Conservation (phyloP, 2,113 vertebrate genomes). For the Ictalurus furcatus region DNA sequence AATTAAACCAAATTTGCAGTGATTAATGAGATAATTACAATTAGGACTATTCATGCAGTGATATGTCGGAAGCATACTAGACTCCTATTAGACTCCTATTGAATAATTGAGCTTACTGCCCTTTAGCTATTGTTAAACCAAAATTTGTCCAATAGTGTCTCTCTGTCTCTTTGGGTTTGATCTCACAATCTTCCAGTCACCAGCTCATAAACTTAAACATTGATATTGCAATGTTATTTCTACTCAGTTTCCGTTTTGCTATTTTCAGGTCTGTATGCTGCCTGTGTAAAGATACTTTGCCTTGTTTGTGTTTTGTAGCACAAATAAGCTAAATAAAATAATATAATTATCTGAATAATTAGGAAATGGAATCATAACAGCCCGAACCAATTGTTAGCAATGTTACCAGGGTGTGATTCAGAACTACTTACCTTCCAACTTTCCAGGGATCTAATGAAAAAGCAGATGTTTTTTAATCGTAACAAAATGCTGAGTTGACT, state of each 20-base stretch:
- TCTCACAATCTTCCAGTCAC: background rate
- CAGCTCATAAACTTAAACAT: background rate
- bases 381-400: background rate
- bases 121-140: background rate
- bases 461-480: slow-evolving; percentile 12
- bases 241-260: background rate
- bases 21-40: background rate
- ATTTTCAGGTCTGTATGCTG: background rate
- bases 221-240: background rate
- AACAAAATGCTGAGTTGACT: slow-evolving; percentile 12
- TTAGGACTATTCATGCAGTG: background rate
- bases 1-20: background rate
- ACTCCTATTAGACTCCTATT: background rate
- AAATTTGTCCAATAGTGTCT: background rate
- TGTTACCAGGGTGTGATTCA: background rate
- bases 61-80: background rate
- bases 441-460: slow-evolving; percentile 24
- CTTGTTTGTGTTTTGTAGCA: background rate
- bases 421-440: background rate
- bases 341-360: background rate
- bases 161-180: background rate
- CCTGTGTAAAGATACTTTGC: background rate
- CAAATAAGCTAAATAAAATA: background rate
- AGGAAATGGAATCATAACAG: slow-evolving; percentile 13
- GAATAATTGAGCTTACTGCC: background rate